phyloP scores from a whole-genome alignment of 2,888 invertebrate genomes.

The Apantesis nais region DNA sequence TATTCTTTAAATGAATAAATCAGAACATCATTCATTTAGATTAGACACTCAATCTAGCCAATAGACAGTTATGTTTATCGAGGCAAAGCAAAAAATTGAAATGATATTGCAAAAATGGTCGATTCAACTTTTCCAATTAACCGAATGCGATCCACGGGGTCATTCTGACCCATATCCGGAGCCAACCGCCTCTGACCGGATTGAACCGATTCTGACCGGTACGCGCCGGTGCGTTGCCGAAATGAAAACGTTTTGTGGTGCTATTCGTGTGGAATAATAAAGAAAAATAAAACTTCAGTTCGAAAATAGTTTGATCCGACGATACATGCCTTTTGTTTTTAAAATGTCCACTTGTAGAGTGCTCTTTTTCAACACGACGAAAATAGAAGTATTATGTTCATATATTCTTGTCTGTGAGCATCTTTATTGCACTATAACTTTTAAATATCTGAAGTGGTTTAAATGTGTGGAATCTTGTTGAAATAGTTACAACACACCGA shows the following conservation, averaged over 20 bases:
- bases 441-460: neutral
- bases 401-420: neutral
- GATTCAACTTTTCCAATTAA: slow-evolving; percentile 83
- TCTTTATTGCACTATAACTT: neutral
- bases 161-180: slow-evolving; percentile 66
- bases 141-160: slow-evolving; percentile 57
- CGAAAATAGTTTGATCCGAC: slow-evolving; percentile 39
- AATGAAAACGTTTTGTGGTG: slow-evolving; percentile 66
- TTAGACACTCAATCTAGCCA: neutral
- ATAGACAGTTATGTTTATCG: neutral
- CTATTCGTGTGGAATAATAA: slow-evolving; percentile 53
- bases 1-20: neutral
- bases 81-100: slow-evolving; percentile 56
- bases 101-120: slow-evolving; percentile 71
- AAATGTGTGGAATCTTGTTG: neutral
- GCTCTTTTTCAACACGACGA: neutral
- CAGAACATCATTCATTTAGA: too few relatives aligned
- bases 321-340: slow-evolving; percentile 35
- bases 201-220: slow-evolving; percentile 38
- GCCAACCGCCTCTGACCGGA: slow-evolving; percentile 34
- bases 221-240: slow-evolving; percentile 61
- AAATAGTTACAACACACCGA: neutral
- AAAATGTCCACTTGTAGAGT: slow-evolving; percentile 1
- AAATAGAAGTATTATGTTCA: neutral
- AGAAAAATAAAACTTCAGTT: slow-evolving; percentile 46